A percentile compares a stretch with the other conserved stretches of the same genome.
Conservation (phyloP, 2,888 invertebrate genomes). For the Timema podura region DNA sequence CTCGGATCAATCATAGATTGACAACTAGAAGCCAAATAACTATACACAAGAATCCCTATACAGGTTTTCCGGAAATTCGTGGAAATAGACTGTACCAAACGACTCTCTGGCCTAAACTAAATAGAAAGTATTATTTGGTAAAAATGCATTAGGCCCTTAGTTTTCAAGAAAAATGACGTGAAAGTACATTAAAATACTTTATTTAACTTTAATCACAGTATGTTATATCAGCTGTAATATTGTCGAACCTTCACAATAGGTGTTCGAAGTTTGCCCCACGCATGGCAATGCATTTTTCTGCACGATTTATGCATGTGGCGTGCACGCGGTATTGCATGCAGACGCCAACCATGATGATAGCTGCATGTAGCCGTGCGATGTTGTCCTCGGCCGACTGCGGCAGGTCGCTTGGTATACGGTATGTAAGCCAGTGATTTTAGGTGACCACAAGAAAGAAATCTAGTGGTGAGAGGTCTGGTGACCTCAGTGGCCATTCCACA, state of each 20-base stretch:
- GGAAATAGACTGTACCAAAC: too few relatives aligned
- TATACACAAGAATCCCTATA: too few relatives aligned
- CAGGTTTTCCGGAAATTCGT: too few relatives aligned
- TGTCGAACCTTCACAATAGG: not conserved
- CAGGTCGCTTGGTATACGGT: not conserved
- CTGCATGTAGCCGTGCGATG: not conserved
- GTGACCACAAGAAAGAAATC: not conserved
- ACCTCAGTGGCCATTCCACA: constrained; percentile 10
- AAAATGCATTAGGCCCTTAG: too few relatives aligned
- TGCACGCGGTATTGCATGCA: too few relatives aligned
- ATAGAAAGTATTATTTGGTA: too few relatives aligned
- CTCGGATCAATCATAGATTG: too few relatives aligned
- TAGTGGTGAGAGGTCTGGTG: constrained; percentile 7
- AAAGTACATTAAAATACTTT: too few relatives aligned
- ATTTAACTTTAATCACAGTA: too few relatives aligned
- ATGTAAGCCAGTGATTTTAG: not conserved
- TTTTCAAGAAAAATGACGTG: too few relatives aligned
- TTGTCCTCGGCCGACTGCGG: not conserved
- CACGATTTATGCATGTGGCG: not conserved
- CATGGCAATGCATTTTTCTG: not conserved
- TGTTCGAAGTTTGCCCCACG: constrained; percentile 2
- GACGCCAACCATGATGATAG: not conserved
- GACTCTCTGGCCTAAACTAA: too few relatives aligned
- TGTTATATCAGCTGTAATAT: not conserved
- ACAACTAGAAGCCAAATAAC: too few relatives aligned